A percentile compares a stretch with the other conserved stretches of the same genome.
Conservation (phyloP, 2,888 invertebrate genomes). For the Gymnosoma rotundatum region DNA sequence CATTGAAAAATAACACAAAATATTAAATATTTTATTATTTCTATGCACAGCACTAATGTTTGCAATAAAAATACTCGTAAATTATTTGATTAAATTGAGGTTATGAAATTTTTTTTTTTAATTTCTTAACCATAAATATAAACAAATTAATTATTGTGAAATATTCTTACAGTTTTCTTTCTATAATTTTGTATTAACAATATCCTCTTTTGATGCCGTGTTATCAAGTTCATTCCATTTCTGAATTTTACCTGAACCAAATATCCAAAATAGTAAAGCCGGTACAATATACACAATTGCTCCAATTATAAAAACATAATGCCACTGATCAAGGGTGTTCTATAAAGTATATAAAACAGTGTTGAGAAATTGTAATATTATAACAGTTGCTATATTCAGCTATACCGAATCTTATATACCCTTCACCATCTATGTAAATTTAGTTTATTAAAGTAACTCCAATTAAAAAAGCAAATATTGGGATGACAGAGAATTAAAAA, state of each 20-base stretch:
- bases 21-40: constrained; percentile 26
- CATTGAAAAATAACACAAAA: background rate
- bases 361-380: too few relatives aligned
- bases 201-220: constrained; percentile 77
- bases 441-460: too few relatives aligned
- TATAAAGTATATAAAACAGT: constrained; percentile 76
- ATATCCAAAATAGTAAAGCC: constrained; percentile 87
- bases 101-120: background rate
- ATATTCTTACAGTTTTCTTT: too few relatives aligned
- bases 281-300: constrained; percentile 87
- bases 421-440: too few relatives aligned
- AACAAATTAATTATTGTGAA: too few relatives aligned
- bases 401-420: too few relatives aligned
- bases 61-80: constrained; percentile 24
- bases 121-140: too few relatives aligned
- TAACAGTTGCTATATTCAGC: too few relatives aligned
- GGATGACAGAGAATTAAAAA: too few relatives aligned
- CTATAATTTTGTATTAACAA: constrained; percentile 79
- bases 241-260: constrained; percentile 88
- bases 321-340: constrained; percentile 91
- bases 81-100: background rate
- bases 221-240: constrained; percentile 85
- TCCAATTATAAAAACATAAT: constrained; percentile 88
- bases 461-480: too few relatives aligned
- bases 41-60: constrained; percentile 60